Conservation (phyloP, 2,113 vertebrate genomes). For the Pseudopodoces humilis region DNA sequence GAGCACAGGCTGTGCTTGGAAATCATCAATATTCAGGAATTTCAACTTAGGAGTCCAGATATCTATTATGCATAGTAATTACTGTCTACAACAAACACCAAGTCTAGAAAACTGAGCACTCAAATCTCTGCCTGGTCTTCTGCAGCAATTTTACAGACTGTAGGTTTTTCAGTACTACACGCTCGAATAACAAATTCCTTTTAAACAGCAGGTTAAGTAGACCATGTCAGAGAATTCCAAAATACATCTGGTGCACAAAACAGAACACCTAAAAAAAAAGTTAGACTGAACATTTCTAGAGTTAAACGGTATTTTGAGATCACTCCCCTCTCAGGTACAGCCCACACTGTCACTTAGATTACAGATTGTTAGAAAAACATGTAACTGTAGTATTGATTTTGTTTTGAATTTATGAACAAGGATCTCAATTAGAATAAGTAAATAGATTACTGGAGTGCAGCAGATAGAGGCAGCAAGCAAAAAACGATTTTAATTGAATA, state of each 20-base stretch:
- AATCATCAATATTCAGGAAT: background rate
- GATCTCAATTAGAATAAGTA: constrained; percentile 60
- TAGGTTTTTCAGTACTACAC: background rate
- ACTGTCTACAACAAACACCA: background rate
- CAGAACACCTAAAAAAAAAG: background rate
- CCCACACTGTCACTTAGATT: background rate
- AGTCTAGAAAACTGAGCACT: background rate
- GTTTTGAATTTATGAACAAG: constrained; percentile 57
- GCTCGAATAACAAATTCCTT: background rate
- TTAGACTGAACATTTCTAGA: background rate
- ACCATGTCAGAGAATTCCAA: background rate
- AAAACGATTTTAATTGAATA: constrained; percentile 36
- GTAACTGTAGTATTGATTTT: constrained; percentile 14
- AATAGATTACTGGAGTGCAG: constrained; percentile 26
- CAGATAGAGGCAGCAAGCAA: background rate
- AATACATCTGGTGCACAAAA: background rate
- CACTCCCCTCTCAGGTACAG: background rate
- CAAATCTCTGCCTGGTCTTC: background rate
- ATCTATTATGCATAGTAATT: background rate
- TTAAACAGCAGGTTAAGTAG: background rate
- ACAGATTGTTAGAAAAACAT: background rate
- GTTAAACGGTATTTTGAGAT: background rate
- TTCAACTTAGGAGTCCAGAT: background rate
- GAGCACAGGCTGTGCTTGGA: background rate
- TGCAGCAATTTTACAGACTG: background rate